phyloP scores from a whole-genome alignment of 2,888 invertebrate genomes.

The Resseliella maxima region DNA sequence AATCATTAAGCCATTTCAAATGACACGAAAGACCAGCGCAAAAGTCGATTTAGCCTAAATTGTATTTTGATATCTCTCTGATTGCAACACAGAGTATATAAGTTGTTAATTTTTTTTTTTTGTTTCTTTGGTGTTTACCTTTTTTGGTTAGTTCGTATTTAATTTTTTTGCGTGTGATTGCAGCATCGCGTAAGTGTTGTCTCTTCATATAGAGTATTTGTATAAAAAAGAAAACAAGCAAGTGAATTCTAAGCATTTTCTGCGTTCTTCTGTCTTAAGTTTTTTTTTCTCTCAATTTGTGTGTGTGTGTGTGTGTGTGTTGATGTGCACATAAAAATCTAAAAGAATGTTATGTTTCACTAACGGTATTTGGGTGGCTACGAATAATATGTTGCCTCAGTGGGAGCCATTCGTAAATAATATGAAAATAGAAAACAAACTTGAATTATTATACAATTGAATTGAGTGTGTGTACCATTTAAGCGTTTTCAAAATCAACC shows the following conservation, averaged over 20 bases:
- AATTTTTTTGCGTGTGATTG: background rate
- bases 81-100: background rate
- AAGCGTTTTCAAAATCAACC: background rate
- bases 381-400: background rate
- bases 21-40: background rate
- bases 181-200: constrained; percentile 49
- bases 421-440: background rate
- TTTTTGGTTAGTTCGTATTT: background rate
- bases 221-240: background rate
- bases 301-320: background rate
- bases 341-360: constrained; percentile 26
- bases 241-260: constrained; percentile 18
- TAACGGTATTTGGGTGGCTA: background rate
- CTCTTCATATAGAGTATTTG: background rate
- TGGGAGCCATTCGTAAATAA: background rate
- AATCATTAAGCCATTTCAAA: background rate
- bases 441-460: constrained; percentile 21
- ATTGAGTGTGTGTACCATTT: background rate
- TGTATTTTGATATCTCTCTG: background rate
- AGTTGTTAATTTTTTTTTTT: background rate
- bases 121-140: background rate
- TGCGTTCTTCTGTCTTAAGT: too few relatives aligned
- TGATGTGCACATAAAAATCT: background rate
- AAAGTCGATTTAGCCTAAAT: constrained; percentile 3
- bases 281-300: too few relatives aligned